Percentiles rank a stretch among this genome's conserved stretches.
Conservation (phyloP, 1,140 invertebrate genomes). For the Drosophila tsacasi region DNA sequence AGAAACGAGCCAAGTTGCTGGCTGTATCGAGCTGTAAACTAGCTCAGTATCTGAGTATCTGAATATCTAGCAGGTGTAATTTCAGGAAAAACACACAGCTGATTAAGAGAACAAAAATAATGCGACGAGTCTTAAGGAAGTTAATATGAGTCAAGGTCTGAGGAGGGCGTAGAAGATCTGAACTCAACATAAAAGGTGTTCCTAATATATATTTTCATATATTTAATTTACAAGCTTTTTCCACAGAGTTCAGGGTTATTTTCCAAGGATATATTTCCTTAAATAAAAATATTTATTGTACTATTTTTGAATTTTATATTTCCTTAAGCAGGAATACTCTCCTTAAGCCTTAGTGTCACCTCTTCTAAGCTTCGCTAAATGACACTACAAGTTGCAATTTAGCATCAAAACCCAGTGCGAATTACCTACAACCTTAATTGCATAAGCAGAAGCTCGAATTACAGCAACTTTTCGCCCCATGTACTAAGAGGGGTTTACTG, state of each 20-base stretch:
- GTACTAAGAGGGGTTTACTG: conserved; percentile 1
- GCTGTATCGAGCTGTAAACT: conserved; percentile 30
- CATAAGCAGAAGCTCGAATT: background rate
- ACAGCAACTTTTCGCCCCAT: conserved; percentile 3
- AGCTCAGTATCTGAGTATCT: background rate
- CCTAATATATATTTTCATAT: too few species aligned
- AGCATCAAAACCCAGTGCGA: background rate
- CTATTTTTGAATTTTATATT: background rate
- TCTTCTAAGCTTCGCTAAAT: too few species aligned
- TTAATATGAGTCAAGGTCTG: background rate
- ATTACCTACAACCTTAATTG: background rate
- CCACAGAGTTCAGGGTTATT: too few species aligned
- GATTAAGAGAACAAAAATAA: background rate
- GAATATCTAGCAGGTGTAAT: conserved; percentile 2
- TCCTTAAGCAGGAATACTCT: background rate
- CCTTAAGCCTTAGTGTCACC: background rate
- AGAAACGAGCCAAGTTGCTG: conserved; percentile 26
- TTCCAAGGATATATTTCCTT: too few species aligned
- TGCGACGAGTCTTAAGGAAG: background rate
- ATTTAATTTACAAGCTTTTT: too few species aligned
- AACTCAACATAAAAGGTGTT: too few species aligned
- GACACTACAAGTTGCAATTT: background rate
- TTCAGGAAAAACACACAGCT: conserved; percentile 1
- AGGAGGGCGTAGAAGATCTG: background rate
- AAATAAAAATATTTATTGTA: too few species aligned